Evolutionary conservation across 2,797 vertebrate species (phyloP), one percentile per base, ranked within the genome.

Genomic region (Thunnus albacares): DNA sequence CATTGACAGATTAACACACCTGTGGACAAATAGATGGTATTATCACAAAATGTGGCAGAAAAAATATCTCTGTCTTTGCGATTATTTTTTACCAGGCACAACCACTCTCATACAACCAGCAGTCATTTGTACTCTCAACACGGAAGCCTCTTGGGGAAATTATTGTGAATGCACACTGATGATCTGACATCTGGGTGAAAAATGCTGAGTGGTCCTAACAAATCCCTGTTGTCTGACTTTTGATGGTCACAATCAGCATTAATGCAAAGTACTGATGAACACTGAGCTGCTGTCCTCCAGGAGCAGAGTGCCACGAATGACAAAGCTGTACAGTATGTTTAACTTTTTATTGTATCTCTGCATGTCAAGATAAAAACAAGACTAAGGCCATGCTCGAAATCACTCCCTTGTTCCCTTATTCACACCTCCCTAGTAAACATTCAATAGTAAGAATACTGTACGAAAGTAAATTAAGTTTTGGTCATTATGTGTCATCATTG

Each of bases 171-270:
- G 65, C 58, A 38, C 67, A 70, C 51, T 75, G 66, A 84, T 81
- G 77, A 77, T 79, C 71, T 70, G 72, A 81, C 80, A 80, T 83
- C 79, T 71, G 75, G 80, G 74, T 52, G 52, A 72, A 72, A 82
- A 82, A 63, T 71, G 71, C 77, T 41, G 72, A 85, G 74, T 22
- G 57, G 70, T 70, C 75, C 77, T 81, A 82, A 90, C 33, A 26
- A 89, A 82, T 87, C 80, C 75, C 87, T 30, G 24, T 68, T 74
- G 83, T 83, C 80, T 84, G 60, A 12, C 43, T 64, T 79, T 73
- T 65, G 64, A 84, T 51, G 41, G 41, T 75, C 69, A 82, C 80
- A 71, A 79, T 82, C 81, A 77, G 71, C 59, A 72, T 72, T 52
- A 70, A 71, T 75, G 66, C 6, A 62, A 77, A 64, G 43, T 43